Evolutionary conservation across 2,888 invertebrate genomes (phyloP).

Genomic region (Hermodice carunculata): DNA sequence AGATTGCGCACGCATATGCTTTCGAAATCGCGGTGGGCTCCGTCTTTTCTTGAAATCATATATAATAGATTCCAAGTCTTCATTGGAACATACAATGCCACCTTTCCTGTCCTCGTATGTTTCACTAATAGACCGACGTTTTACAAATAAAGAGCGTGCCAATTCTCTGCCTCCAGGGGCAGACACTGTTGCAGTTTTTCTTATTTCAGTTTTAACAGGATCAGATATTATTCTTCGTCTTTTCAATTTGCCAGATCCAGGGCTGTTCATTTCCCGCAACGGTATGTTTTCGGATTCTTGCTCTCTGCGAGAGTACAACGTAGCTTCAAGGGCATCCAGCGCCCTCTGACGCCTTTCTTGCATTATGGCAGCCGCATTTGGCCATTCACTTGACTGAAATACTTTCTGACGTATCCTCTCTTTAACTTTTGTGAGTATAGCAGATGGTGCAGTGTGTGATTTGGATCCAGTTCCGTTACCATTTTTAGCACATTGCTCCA

Average conservation of each 20-base stretch:
- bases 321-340: conserved; percentile 23
- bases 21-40: conserved; percentile 20
- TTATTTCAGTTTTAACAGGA: too few species aligned
- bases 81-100: conserved; percentile 45
- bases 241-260: too few species aligned
- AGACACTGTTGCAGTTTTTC: too few species aligned
- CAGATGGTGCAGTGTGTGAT: conserved; percentile 18
- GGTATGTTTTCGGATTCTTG: conserved; percentile 12
- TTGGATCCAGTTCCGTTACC: too few species aligned
- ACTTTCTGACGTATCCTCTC: conserved; percentile 44
- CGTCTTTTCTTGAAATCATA: conserved; percentile 7
- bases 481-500: too few species aligned
- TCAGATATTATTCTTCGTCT: too few species aligned
- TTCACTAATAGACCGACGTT: conserved; percentile 45
- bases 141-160: too few species aligned
- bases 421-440: conserved; percentile 38
- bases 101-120: conserved; percentile 39
- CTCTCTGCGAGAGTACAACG: conserved; percentile 9
- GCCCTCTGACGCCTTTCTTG: conserved; percentile 41
- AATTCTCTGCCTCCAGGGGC: too few species aligned
- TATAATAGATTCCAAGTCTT: conserved; percentile 42
- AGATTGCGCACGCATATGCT: conserved; percentile 11
- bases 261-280: conserved; percentile 11
- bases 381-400: conserved; percentile 43
- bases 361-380: conserved; percentile 39